Base-by-base conservation (phyloP, 2,888 invertebrate species). In the Theretra japonica region DNA sequence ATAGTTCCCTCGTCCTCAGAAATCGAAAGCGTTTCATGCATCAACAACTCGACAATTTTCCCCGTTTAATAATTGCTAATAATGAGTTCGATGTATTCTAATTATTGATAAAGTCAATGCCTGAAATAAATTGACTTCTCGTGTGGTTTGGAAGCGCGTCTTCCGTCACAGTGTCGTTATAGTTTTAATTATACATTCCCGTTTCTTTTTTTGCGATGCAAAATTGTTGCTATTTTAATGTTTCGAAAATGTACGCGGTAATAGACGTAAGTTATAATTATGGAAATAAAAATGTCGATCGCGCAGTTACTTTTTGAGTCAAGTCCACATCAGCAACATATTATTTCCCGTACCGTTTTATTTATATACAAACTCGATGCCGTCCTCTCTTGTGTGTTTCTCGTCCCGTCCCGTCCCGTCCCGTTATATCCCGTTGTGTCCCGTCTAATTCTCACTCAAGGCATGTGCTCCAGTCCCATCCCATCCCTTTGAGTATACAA, bases 1-100 rank as follows among this genome's bases (percentile, higher is more conserved):
- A 65, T 78, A 72, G 75, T 77, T 82, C 85, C 82, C 82, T 81
- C 79, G 86, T 88, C 92, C 91, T 89, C 86, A 83, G 93, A 94
- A 93, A 94, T 90, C 87, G 94, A 94, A 94, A 94, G 94, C 89
- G 90, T 86, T 87, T 88, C 88, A 93, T 90, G 93, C 91, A 88
- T 86, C 81, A 86, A 80, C 81, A 82, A 85, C 86, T 84, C 84
- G 78, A 88, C 87, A 86, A 91, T 86, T 93, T 93, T 92, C 90
- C 90, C 88, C 86, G 86, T 88, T 88, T 87, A 90, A 91, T 89
- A 89, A 89, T 89, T 88, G 83, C 79, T 86, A 88, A 88, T 86
- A 82, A 82, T 81, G 82, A 84, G 86, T 87, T 87, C 85, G 79
- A 82, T 83, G 82, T 81, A 85, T 88, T 88, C 82, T 83, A 87